Base-by-base conservation (phyloP, 2,113 vertebrate species). In the Prunella fulvescens region DNA sequence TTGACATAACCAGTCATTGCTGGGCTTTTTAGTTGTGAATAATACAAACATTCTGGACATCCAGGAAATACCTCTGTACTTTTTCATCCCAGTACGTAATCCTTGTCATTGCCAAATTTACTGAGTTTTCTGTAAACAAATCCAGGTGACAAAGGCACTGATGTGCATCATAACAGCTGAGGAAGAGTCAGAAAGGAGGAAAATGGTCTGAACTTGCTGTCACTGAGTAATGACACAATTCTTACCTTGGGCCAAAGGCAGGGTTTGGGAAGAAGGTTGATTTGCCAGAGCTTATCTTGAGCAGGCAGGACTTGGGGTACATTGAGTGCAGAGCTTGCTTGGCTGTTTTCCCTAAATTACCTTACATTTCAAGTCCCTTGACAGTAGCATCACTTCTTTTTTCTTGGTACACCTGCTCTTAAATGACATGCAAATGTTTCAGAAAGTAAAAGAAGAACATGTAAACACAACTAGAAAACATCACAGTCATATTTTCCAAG, bases 41-140 rank as follows among this genome's bases (percentile, higher is more conserved):
- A 94, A 88, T 22, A 44, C 29, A 67, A 81, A 57, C 45, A 58
- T 87, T 69, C 29, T 61, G 50, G 79, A 54, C 78, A 86, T 29
- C 45, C 87, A 95, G 93, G 94, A 96, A 97, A 91, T 93, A 81
- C 69, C 61, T 89, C 72, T 95, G 61, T 48, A 45, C 45, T 44
- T 91, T 87, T 95, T 95, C 81, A 95, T 73, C 40, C 58, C 20
- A 40, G 24, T 48, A 1, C 0, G 8, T 80, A 61, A 40, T 64
- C 51, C 72, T 70, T 35, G 31, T 44, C 85, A 86, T 66, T 82
- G 74, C 50, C 58, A 65, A 37, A 76, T 87, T 39, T 65, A 62
- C 35, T 56, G 33, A 16, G 40, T 94, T 91, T 91, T 95, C 47
- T 65, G 50, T 95, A 83, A 92, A 81, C 62, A 86, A 58, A 44